Conservation (phyloP, 2,113 vertebrate genomes). For the Phalacrocorax aristotelis region DNA sequence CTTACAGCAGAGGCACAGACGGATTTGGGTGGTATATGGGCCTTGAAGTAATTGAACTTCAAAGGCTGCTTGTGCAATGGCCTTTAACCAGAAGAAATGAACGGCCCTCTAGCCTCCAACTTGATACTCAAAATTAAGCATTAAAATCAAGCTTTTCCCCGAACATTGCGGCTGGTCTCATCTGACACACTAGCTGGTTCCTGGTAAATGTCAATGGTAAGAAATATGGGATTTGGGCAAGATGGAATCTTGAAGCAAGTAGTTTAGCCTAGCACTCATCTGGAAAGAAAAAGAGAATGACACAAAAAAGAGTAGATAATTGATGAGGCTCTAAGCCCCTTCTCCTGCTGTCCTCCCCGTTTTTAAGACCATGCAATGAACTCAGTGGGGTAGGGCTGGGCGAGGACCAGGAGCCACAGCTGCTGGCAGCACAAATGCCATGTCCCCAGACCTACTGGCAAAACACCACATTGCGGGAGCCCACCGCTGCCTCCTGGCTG, state of each 20-base stretch:
- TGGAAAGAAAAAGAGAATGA: not conserved
- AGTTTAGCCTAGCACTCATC: not conserved
- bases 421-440: not conserved
- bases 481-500: accelerated
- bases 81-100: not conserved
- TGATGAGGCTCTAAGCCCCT: not conserved
- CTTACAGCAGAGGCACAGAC: not conserved
- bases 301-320: not conserved
- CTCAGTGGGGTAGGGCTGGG: accelerated
- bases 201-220: not conserved
- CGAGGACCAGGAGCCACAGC: not conserved
- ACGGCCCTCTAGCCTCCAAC: not conserved
- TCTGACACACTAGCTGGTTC: not conserved
- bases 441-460: not conserved
- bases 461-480: not conserved
- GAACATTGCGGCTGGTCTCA: not conserved
- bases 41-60: constrained; percentile 11
- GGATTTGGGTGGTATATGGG: not conserved
- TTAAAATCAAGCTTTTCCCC: not conserved
- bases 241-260: not conserved
- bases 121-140: not conserved
- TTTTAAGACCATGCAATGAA: accelerated
- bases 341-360: not conserved
- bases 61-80: not conserved
- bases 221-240: not conserved